Percentiles rank a stretch among this genome's conserved stretches.
These are phyloP conservation scores for Sipha maydis DNA, from an alignment of 2,888 invertebrate species.

Conservation along the genomic window DNA sequence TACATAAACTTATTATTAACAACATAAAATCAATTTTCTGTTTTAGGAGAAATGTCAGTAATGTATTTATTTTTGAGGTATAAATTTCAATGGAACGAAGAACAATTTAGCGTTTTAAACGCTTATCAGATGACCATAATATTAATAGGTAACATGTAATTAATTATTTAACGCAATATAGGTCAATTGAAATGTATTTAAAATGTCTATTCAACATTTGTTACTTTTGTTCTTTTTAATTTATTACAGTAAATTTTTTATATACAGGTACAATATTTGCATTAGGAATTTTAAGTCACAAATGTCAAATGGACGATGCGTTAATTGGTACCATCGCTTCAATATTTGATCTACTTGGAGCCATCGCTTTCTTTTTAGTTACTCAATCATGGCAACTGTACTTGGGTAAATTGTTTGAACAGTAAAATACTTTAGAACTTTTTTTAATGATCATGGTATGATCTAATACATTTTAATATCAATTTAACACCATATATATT, in stretches of 20 bases:
- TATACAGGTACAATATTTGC: conserved; percentile 31
- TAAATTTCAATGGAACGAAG: conserved; percentile 64
- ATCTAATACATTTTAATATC: too few relatives aligned
- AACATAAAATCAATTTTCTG: not conserved
- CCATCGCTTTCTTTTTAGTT: conserved; percentile 29
- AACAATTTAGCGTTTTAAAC: conserved; percentile 64
- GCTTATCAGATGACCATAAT: conserved; percentile 63
- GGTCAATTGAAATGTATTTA: too few relatives aligned
- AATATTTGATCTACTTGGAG: conserved; percentile 29
- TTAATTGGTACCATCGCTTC: conserved; percentile 36
- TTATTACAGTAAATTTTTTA: not conserved
- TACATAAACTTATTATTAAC: not conserved
- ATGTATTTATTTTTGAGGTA: conserved; percentile 63
- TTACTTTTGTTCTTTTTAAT: not conserved
- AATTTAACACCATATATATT: too few relatives aligned
- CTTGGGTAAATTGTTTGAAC: conserved; percentile 6
- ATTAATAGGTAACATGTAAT: conserved; percentile 63
- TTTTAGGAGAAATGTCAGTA: conserved; percentile 64
- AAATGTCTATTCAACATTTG: too few relatives aligned
- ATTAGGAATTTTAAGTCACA: conserved; percentile 43
- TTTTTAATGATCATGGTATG: too few relatives aligned
- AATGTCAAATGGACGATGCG: conserved; percentile 29
- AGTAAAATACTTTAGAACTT: too few relatives aligned
- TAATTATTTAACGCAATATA: not conserved
- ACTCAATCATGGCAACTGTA: conserved; percentile 39